Conservation (phyloP, 2,797 vertebrate species). For the Enteromius thamalakanensis region DNA sequence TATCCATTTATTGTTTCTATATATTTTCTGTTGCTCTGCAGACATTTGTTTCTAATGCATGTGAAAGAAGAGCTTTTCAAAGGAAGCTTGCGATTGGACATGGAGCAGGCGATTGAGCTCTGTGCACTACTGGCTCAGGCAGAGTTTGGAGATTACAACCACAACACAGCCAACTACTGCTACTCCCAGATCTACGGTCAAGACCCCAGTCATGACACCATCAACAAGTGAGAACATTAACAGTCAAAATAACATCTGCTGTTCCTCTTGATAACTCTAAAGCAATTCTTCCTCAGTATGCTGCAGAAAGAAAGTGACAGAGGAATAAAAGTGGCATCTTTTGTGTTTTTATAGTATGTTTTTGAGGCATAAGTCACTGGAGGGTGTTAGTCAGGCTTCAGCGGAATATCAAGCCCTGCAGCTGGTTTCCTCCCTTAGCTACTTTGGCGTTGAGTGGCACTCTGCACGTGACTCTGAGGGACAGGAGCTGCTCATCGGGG, state of each 20-base stretch:
- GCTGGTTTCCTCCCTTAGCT: constrained; percentile 79
- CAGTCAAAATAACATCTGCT: constrained; percentile 6
- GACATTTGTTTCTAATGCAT: constrained; percentile 86
- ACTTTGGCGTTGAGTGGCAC: constrained; percentile 87
- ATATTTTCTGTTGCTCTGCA: constrained; percentile 52
- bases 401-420: constrained; percentile 85
- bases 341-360: constrained; percentile 74
- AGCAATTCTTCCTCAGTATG: not conserved
- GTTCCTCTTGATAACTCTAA: not conserved
- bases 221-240: constrained; percentile 75
- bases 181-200: constrained; percentile 79
- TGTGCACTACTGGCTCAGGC: constrained; percentile 83
- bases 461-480: constrained; percentile 80
- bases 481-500: constrained; percentile 82
- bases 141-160: constrained; percentile 85
- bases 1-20: not conserved
- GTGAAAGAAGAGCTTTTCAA: constrained; percentile 83
- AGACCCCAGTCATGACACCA: constrained; percentile 73
- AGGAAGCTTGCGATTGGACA: constrained; percentile 79
- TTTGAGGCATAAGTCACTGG: constrained; percentile 81
- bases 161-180: constrained; percentile 83
- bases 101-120: constrained; percentile 80
- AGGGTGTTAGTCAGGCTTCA: constrained; percentile 79
- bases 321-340: not conserved
- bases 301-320: not conserved